Conservation (phyloP, 2,888 invertebrate species). For the Melanostoma mellinum region DNA sequence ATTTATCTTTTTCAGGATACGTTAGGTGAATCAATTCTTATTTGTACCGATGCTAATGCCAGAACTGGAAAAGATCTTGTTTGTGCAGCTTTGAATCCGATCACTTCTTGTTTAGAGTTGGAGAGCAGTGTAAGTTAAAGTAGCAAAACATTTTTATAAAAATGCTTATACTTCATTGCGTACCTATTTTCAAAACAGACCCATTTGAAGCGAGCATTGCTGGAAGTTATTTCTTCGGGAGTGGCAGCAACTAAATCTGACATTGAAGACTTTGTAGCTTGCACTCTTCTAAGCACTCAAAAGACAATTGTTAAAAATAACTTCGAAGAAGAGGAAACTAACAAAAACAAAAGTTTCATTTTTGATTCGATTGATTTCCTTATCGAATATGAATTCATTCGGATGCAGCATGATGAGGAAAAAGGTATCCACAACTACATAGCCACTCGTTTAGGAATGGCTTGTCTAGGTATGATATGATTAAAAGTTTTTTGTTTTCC, state of each 20-base stretch:
- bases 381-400: constrained; percentile 91
- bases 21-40: constrained; percentile 93
- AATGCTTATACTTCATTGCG: not conserved
- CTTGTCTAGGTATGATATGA: constrained; percentile 86
- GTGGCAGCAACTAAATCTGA: constrained; percentile 89
- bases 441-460: constrained; percentile 94
- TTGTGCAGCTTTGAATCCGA: constrained; percentile 86
- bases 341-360: constrained; percentile 77
- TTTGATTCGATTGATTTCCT: constrained; percentile 87
- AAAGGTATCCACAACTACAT: constrained; percentile 83
- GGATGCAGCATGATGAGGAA: constrained; percentile 83
- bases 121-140: constrained; percentile 83
- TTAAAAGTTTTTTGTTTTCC: not conserved
- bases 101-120: constrained; percentile 91
- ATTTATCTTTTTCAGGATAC: constrained; percentile 81
- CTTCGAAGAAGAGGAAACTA: constrained; percentile 17
- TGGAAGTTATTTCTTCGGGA: constrained; percentile 94
- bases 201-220: constrained; percentile 88
- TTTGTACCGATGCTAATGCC: constrained; percentile 91
- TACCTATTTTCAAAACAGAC: constrained; percentile 74
- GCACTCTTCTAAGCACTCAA: constrained; percentile 86
- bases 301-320: constrained; percentile 63
- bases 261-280: constrained; percentile 89
- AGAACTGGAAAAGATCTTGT: constrained; percentile 88
- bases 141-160: not conserved